Evolutionary conservation across 2,888 invertebrate genomes (phyloP).

Genomic region (Lissonota sp.): DNA sequence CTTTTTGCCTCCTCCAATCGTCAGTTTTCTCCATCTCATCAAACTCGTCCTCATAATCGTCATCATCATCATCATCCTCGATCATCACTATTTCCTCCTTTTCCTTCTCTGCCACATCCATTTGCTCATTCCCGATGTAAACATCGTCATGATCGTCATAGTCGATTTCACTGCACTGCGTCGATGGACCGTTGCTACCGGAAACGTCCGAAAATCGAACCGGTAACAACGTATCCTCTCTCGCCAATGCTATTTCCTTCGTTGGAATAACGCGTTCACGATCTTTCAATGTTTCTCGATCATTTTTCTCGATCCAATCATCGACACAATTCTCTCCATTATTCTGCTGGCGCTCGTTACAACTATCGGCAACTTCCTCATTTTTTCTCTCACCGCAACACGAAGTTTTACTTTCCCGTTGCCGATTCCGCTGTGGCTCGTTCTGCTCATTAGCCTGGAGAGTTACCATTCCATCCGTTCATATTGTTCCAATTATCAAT

Average conservation of each 20-base stretch:
- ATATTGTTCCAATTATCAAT: constrained; percentile 38
- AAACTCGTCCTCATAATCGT: constrained; percentile 45
- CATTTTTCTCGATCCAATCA: constrained; percentile 8
- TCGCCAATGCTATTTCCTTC: background rate
- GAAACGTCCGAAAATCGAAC: constrained; percentile 3
- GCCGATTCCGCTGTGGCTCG: constrained; percentile 34
- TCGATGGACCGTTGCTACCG: constrained; percentile 53
- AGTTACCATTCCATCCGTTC: constrained; percentile 67
- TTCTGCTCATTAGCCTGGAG: constrained; percentile 53
- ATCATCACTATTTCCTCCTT: constrained; percentile 15
- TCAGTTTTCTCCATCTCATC: constrained; percentile 53
- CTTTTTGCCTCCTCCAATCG: constrained; percentile 47
- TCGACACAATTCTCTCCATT: background rate
- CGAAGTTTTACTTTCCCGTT: background rate
- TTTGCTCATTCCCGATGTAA: constrained; percentile 34
- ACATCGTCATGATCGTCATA: constrained; percentile 55
- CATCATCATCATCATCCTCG: constrained; percentile 21
- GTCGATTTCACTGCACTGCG: constrained; percentile 73
- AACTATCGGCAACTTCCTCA: background rate
- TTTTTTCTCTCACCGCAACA: background rate
- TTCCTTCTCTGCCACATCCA: constrained; percentile 30
- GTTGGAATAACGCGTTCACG: background rate
- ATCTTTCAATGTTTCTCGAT: background rate
- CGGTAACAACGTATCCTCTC: background rate
- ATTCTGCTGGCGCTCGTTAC: constrained; percentile 13